These are phyloP conservation scores for Jaculus jaculus DNA, from an alignment of 2,113 vertebrate genomes.

Conservation along the genomic window DNA sequence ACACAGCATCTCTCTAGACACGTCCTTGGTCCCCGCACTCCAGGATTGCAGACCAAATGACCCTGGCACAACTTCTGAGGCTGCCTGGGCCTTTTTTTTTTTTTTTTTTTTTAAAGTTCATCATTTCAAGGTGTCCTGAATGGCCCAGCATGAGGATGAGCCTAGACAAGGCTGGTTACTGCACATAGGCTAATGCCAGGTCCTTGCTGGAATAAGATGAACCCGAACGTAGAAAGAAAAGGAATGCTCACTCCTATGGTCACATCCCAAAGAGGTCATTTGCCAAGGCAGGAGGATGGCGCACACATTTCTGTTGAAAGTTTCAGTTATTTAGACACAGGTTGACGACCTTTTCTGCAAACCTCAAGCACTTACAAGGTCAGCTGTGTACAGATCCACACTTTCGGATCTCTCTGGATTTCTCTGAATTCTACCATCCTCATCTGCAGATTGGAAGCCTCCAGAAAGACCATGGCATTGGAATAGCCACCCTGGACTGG, in stretches of 20 bases:
- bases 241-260: rapidly evolving
- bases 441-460: not conserved
- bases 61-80: not conserved
- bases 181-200: not conserved
- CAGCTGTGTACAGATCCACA: not conserved
- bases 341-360: not conserved
- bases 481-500: not conserved
- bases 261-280: not conserved
- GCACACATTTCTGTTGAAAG: not conserved
- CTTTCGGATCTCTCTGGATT: not conserved
- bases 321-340: not conserved
- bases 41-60: not conserved
- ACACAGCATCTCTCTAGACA: not conserved
- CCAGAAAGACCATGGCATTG: not conserved
- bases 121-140: not conserved
- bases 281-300: not conserved
- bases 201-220: not conserved
- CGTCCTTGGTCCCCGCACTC: not conserved
- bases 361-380: not conserved
- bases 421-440: rapidly evolving
- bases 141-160: not conserved
- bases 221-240: not conserved
- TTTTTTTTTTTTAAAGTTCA: not conserved
- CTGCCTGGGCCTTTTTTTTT: not conserved
- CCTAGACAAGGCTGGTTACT: not conserved